phyloP scores from a whole-genome alignment of 2,113 vertebrate species.

The Tursiops truncatus region DNA sequence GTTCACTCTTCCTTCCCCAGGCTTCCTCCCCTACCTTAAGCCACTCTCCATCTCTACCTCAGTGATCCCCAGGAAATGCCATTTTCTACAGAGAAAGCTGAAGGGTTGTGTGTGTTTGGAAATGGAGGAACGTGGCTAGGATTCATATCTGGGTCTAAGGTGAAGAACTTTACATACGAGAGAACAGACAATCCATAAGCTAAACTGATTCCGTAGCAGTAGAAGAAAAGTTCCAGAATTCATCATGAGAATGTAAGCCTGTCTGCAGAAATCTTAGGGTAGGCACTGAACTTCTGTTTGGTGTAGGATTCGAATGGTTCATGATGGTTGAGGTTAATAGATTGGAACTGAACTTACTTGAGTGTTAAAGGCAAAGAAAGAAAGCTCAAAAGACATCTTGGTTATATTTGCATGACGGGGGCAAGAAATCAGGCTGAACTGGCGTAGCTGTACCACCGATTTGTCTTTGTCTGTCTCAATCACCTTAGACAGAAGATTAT shows the following conservation, averaged over 20 bases:
- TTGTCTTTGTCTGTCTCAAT: not conserved
- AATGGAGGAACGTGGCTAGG: not conserved
- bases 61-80: not conserved
- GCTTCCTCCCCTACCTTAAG: not conserved
- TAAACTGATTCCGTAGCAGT: not conserved
- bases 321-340: not conserved
- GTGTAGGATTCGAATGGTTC: not conserved
- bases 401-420: not conserved
- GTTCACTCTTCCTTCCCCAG: not conserved
- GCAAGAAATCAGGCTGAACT: not conserved
- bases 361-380: not conserved
- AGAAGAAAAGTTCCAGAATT: not conserved
- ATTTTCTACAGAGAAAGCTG: not conserved
- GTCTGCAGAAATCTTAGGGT: not conserved
- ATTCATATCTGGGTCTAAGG: not conserved
- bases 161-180: not conserved
- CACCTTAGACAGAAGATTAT: not conserved
- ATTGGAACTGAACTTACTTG: not conserved
- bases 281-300: not conserved
- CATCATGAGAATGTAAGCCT: not conserved
- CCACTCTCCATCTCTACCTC: not conserved
- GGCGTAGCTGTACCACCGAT: fast-evolving
- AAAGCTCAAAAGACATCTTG: not conserved
- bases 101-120: not conserved
- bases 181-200: not conserved